Evolutionary conservation across 30 jellyfish, hydroid and myxozoan species (phyloP).

Genomic region (Aurelia aurita): DNA sequence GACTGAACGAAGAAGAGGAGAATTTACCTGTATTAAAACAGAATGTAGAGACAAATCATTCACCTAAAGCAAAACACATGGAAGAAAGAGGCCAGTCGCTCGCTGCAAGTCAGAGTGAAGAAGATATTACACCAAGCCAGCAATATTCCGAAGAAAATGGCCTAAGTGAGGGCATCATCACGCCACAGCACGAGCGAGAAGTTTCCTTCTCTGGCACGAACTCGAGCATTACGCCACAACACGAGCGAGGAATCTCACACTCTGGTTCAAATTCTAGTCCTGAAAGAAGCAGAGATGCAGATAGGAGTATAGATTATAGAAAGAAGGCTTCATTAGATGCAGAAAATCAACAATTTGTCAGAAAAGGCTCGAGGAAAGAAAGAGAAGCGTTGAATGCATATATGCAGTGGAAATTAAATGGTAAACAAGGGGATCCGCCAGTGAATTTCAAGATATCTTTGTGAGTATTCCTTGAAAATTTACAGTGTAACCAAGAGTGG

Average conservation of each 20-base stretch:
- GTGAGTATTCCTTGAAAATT: neutral
- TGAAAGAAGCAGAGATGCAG: neutral
- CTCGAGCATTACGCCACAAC: neutral
- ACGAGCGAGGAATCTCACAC: neutral
- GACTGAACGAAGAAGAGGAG: no score
- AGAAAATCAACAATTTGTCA: slow-evolving; percentile 6
- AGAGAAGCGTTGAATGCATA: slow-evolving; percentile 52
- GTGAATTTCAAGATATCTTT: slow-evolving; percentile 43
- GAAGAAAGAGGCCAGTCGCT: no score
- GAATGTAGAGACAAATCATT: no score
- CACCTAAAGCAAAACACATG: no score
- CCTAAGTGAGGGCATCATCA: no score
- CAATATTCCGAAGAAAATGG: no score
- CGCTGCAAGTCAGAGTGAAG: no score
- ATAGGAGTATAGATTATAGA: neutral
- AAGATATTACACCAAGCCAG: no score
- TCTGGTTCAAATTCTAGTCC: neutral
- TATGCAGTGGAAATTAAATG: slow-evolving; percentile 50
- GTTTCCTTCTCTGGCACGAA: neutral
- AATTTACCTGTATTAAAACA: no score
- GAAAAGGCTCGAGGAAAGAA: slow-evolving; percentile 41
- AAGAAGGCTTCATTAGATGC: neutral
- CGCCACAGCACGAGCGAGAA: no score
- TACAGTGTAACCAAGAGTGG: no score
- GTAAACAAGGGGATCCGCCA: slow-evolving; percentile 59